Evolutionary conservation across 2,113 vertebrate species (phyloP).

Genomic region (Melospiza melodia): DNA sequence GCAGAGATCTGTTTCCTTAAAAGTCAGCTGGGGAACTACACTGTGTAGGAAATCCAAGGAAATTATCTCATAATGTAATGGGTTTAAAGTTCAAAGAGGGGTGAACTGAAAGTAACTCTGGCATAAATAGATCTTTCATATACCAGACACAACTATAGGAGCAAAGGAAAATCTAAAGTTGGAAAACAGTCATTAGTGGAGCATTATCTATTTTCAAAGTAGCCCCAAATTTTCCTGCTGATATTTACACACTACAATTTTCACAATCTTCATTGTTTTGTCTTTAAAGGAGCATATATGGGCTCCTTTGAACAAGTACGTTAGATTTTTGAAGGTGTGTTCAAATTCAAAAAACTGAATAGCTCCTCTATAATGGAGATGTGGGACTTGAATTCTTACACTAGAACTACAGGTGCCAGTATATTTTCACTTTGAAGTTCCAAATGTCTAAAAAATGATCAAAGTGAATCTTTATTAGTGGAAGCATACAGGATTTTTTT

Average conservation of each 20-base stretch:
- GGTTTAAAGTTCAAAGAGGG: background rate
- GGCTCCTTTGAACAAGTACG: background rate
- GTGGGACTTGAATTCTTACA: background rate
- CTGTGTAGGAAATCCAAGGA: background rate
- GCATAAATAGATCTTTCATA: background rate
- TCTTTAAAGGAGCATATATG: background rate
- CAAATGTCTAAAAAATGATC: background rate
- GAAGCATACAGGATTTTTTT: background rate
- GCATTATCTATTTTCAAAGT: background rate
- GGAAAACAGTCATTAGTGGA: background rate
- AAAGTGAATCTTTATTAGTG: background rate
- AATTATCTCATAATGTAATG: background rate
- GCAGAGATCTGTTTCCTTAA: background rate
- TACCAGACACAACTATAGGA: background rate
- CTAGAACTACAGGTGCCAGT: background rate
- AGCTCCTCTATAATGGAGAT: background rate
- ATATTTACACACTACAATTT: background rate
- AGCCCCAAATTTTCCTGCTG: background rate
- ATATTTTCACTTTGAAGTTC: background rate
- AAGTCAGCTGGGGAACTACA: background rate
- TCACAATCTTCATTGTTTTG: background rate
- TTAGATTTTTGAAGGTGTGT: background rate
- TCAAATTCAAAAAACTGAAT: background rate
- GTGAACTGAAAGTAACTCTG: background rate
- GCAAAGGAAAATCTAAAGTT: background rate